phyloP scores from a whole-genome alignment of 2,113 vertebrate genomes.

The Prionailurus viverrinus region DNA sequence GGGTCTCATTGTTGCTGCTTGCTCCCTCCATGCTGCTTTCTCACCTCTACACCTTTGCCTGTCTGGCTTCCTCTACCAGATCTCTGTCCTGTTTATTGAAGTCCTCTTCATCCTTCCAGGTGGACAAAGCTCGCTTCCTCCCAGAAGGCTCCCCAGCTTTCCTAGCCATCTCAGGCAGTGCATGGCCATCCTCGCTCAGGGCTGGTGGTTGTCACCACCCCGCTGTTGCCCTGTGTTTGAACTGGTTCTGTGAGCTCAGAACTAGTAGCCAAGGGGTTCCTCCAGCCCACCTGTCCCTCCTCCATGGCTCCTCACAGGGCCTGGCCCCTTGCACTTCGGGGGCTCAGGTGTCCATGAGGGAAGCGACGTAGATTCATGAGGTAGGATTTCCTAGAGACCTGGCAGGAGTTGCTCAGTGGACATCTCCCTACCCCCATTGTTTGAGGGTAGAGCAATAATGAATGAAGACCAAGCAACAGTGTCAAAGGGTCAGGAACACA shows the following conservation, averaged over 20 bases:
- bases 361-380: neutral
- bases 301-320: neutral
- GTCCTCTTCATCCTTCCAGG: neutral
- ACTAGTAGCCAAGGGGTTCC: neutral
- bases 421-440: fast-evolving
- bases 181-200: neutral
- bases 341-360: neutral
- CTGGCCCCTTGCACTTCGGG: neutral
- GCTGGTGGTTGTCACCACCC: neutral
- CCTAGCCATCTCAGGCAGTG: neutral
- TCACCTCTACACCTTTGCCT: neutral
- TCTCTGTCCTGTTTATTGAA: neutral
- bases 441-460: neutral
- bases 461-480: fast-evolving
- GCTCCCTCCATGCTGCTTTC: too few species aligned
- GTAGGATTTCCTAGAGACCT: neutral
- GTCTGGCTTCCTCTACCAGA: neutral
- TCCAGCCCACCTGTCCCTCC: neutral
- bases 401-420: neutral
- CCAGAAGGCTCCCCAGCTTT: neutral
- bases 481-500: fast-evolving
- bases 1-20: fast-evolving
- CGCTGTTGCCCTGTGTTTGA: neutral
- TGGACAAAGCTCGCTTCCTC: neutral
- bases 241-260: neutral